Percentiles rank a stretch among this genome's conserved stretches.
These are phyloP conservation scores for Lasioglossum oenotherae DNA, from an alignment of 2,888 invertebrate species.

Conservation along the genomic window DNA sequence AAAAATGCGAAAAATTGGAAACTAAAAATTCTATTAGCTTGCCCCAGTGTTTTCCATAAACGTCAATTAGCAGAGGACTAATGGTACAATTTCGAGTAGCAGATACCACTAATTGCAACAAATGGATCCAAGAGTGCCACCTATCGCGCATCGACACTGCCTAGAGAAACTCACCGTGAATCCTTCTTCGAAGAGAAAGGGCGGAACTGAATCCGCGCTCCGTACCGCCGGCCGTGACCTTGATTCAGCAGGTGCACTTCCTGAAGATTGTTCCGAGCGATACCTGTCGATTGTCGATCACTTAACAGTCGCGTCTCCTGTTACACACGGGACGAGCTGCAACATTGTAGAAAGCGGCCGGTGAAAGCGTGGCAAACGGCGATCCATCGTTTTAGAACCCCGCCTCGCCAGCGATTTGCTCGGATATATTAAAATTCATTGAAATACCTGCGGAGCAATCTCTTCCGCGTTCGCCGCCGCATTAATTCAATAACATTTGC, in stretches of 20 bases:
- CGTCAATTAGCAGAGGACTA: not conserved
- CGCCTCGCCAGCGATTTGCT: conserved; percentile 26
- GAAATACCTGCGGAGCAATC: conserved; percentile 20
- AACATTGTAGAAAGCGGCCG: conserved; percentile 64
- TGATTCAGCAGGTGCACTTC: conserved; percentile 70
- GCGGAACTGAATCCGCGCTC: conserved; percentile 59
- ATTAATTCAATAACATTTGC: conserved; percentile 12
- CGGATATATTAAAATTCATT: conserved; percentile 36
- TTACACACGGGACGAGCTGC: conserved; percentile 38
- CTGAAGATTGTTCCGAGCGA: conserved; percentile 64
- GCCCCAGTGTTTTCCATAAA: not conserved
- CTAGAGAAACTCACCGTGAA: conserved; percentile 12
- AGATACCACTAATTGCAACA: not conserved
- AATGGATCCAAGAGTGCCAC: not conserved
- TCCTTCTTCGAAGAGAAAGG: conserved; percentile 57
- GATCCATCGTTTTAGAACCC: conserved; percentile 46
- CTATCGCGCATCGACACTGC: not conserved
- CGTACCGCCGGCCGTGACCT: conserved; percentile 62
- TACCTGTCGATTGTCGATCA: conserved; percentile 64
- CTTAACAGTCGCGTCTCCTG: conserved; percentile 51
- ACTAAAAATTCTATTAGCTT: not conserved
- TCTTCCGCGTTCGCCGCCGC: conserved; percentile 27
- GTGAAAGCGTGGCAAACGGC: conserved; percentile 67
- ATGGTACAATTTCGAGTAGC: not conserved
- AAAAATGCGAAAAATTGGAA: not conserved